Evolutionary conservation across 2,888 invertebrate genomes (phyloP).

Genomic region (Callinectes sapidus): DNA sequence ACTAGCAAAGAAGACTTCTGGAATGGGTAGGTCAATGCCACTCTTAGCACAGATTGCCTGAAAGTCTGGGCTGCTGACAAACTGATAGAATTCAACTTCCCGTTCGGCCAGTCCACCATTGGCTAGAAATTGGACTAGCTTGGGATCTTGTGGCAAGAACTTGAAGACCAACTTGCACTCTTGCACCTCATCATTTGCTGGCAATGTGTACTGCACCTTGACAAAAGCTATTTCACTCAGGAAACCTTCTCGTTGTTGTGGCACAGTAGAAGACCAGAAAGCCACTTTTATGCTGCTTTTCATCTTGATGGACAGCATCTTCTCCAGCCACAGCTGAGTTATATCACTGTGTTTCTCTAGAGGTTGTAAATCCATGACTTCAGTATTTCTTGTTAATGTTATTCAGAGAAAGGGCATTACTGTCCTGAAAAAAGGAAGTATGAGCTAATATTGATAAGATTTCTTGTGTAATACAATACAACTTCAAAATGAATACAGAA

Average conservation of each 20-base stretch:
- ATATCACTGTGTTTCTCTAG: conserved; percentile 43
- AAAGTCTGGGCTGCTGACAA: conserved; percentile 49
- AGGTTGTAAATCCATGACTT: conserved; percentile 29
- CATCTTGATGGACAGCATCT: conserved; percentile 50
- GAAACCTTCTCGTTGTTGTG: conserved; percentile 54
- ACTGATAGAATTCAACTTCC: conserved; percentile 69
- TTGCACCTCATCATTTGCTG: not conserved
- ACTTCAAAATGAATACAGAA: not conserved
- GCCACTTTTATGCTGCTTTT: not conserved
- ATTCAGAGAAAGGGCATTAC: not conserved
- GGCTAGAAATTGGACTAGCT: conserved; percentile 45
- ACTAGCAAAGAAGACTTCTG: conserved; percentile 61
- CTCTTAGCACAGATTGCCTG: conserved; percentile 37
- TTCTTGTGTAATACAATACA: not conserved
- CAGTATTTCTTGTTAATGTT: not conserved
- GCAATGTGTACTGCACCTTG: not conserved
- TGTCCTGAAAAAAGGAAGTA: not conserved
- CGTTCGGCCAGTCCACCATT: conserved; percentile 57
- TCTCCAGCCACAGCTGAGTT: conserved; percentile 51
- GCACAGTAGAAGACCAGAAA: conserved; percentile 48
- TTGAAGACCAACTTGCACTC: conserved; percentile 56
- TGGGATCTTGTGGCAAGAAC: conserved; percentile 53
- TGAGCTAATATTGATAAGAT: not conserved
- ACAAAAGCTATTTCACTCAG: conserved; percentile 62
- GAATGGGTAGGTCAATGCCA: conserved; percentile 48